Percentiles rank a stretch among this genome's conserved stretches.
phyloP scores from a whole-genome alignment of 2,888 invertebrate genomes.

The Reticulitermes lucifugus region DNA sequence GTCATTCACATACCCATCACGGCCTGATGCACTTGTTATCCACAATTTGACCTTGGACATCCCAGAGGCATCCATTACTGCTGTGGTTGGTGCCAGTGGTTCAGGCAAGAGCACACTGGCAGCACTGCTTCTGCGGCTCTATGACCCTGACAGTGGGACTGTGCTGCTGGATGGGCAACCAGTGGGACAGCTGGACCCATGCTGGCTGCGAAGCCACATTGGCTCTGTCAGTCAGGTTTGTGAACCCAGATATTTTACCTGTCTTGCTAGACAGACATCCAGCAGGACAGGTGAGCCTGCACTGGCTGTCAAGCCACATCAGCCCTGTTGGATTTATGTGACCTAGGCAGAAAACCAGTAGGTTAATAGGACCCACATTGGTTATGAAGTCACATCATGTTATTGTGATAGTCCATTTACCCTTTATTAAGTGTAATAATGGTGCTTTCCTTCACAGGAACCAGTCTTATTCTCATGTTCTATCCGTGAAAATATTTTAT shows the following conservation, averaged over 20 bases:
- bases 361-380: no score
- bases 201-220: slow-evolving; percentile 87
- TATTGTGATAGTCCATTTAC: no score
- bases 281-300: no score
- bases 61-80: slow-evolving; percentile 77
- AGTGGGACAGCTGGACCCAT: slow-evolving; percentile 80
- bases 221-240: slow-evolving; percentile 89
- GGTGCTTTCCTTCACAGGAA: slow-evolving; percentile 69
- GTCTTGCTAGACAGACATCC: no score
- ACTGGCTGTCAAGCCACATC: slow-evolving; percentile 38
- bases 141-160: slow-evolving; percentile 82
- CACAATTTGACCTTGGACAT: slow-evolving; percentile 75
- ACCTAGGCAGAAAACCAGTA: no score
- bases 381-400: no score
- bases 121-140: slow-evolving; percentile 83
- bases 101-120: slow-evolving; percentile 96
- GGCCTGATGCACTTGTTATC: slow-evolving; percentile 71
- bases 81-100: slow-evolving; percentile 92
- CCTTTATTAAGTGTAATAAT: no score
- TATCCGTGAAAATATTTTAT: slow-evolving; percentile 90
- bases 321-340: slow-evolving; percentile 73
- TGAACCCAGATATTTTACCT: not conserved
- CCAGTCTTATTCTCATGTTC: slow-evolving; percentile 92
- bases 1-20: slow-evolving; percentile 77
- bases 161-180: slow-evolving; percentile 83